Base-by-base conservation (phyloP, 2,797 vertebrate species). In the Xiphophorus birchmanni region DNA sequence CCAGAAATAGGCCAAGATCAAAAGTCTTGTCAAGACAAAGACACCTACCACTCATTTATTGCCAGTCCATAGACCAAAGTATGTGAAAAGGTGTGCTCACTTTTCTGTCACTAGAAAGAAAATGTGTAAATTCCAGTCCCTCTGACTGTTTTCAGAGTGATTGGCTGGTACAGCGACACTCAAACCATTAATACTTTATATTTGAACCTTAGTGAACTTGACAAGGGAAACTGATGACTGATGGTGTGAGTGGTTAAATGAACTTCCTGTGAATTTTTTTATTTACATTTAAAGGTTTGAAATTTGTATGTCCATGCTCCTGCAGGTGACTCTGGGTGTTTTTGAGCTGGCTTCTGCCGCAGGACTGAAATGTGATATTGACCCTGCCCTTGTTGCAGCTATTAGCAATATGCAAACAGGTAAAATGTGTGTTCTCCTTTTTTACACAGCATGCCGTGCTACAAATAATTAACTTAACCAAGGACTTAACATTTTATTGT, bases 281-380 rank as follows among this genome's bases (percentile, higher is more conserved):
- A 15, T 35, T 42, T 52, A 11, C 9, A 21, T 13, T 1, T 54
- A 11, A 71, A 21, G 5, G 13, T 78, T 18, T 35, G 37, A 78
- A 54, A 17, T 37, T 21, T 32, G 40, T 47, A 60, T 15, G 65
- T 84, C 79, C n/a, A 3, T 82, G 32, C 76, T 42, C 47, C 79
- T 81, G 17, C 91, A 99, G 98, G 96, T 96, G 88, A 96, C 97
- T 6, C 88, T 99, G 72, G 95, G 92, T 60, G 88, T 99, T 78
- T 99, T 96, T 45, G 97, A 98, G 89, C 83, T 99, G 94, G 97
- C 97, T 0, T 96, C 97, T 6, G 95, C 97, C 1, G 96, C 97
- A 0, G 98, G 98, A 2, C 81, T 97, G 69, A 83, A 87, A n/a
- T 99, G 98, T 23, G 94, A 97, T 47, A 96, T 99, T 0, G 97